These are phyloP conservation scores for Lapara coniferarum DNA, from an alignment of 2,888 invertebrate species.

Conservation along the genomic window DNA sequence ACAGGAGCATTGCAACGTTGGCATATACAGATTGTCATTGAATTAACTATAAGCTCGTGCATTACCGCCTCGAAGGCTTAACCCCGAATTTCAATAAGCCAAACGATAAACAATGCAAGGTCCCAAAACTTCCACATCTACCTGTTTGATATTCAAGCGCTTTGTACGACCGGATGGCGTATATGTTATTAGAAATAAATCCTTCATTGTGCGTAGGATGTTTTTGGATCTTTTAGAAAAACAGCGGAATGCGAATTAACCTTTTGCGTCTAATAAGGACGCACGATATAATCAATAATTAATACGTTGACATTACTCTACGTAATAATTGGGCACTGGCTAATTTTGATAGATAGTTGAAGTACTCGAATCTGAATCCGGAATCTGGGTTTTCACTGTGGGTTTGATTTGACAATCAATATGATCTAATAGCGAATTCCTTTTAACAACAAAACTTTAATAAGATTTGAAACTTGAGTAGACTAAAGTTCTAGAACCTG, in stretches of 20 bases:
- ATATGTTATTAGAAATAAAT: constrained; percentile 14
- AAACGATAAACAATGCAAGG: constrained; percentile 23
- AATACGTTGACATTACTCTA: too few relatives aligned
- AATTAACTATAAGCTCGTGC: not conserved
- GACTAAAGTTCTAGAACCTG: too few relatives aligned
- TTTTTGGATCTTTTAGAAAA: not conserved
- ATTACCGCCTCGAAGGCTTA: constrained; percentile 12
- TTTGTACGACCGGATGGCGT: constrained; percentile 28
- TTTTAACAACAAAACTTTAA: too few relatives aligned
- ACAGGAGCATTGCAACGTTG: not conserved
- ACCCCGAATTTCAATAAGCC: constrained; percentile 26
- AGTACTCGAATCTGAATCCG: too few relatives aligned
- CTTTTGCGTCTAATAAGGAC: too few relatives aligned
- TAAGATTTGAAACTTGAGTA: too few relatives aligned
- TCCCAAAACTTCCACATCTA: constrained; percentile 26
- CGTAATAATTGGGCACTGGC: too few relatives aligned
- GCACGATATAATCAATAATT: too few relatives aligned
- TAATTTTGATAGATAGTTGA: too few relatives aligned
- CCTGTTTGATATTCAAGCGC: constrained; percentile 26
- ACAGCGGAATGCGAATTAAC: not conserved
- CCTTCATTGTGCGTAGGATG: constrained; percentile 1
- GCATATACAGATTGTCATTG: not conserved
- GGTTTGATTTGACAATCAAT: too few relatives aligned
- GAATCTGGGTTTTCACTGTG: too few relatives aligned
- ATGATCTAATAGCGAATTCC: too few relatives aligned